phyloP scores from a whole-genome alignment of 64 coral and sea anemone genomes.

The Actinia equina region DNA sequence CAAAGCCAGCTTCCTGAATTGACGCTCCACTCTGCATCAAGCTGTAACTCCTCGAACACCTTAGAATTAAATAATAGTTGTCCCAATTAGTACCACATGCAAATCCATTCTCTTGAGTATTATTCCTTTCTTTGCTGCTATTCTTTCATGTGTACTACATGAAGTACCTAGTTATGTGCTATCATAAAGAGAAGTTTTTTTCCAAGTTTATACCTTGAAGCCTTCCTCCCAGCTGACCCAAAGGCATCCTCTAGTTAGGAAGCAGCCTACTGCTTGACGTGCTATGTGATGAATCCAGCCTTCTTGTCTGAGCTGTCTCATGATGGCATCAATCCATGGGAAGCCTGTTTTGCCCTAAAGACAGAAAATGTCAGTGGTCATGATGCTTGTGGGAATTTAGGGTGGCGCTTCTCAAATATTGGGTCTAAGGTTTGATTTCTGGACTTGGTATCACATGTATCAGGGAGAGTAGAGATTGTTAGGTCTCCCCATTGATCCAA shows the following conservation, averaged over 20 bases:
- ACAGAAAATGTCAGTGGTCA: background rate
- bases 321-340: slow-evolving; percentile 69
- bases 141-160: background rate
- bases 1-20: slow-evolving; percentile 94
- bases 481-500: too few relatives aligned
- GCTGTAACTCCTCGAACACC: slow-evolving; percentile 83
- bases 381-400: too few relatives aligned
- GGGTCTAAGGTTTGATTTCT: too few relatives aligned
- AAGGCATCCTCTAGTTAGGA: slow-evolving; percentile 64
- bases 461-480: too few relatives aligned
- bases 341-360: slow-evolving; percentile 53
- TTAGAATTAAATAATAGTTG: background rate
- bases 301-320: slow-evolving; percentile 52
- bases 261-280: slow-evolving; percentile 44
- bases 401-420: too few relatives aligned
- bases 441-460: too few relatives aligned
- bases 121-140: background rate
- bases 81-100: too few relatives aligned
- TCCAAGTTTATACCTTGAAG: slow-evolving; percentile 49
- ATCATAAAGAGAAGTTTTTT: background rate
- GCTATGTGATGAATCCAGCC: slow-evolving; percentile 67
- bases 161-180: background rate
- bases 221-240: slow-evolving; percentile 99
- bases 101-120: background rate
- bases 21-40: slow-evolving; percentile 95